Conservation (phyloP, 1,140 invertebrate genomes). For the Mya arenaria region DNA sequence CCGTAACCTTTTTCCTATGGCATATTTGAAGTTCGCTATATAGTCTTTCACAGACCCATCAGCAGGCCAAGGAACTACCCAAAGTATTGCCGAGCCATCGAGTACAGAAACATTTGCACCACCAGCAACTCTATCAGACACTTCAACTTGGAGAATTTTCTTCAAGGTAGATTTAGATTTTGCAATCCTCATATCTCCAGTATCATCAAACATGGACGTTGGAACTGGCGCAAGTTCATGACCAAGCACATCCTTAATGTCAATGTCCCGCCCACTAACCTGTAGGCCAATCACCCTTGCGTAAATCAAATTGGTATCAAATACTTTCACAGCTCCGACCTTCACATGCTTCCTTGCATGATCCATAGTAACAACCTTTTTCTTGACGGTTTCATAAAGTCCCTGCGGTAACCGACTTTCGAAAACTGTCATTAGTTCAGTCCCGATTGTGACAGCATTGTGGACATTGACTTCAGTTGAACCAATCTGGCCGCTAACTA, state of each 20-base stretch:
- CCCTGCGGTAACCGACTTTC: background rate
- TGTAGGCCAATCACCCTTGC: constrained; percentile 12
- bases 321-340: background rate
- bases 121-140: background rate
- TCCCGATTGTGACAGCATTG: background rate
- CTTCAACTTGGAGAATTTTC: constrained; percentile 17
- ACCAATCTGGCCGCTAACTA: constrained; percentile 2
- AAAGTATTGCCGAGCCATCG: constrained; percentile 60
- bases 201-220: background rate
- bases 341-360: background rate
- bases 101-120: background rate
- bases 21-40: too few relatives aligned
- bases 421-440: background rate
- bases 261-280: background rate
- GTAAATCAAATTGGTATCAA: constrained; percentile 15
- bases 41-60: too few relatives aligned
- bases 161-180: constrained; percentile 33
- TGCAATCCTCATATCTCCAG: constrained; percentile 11
- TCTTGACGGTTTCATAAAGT: background rate
- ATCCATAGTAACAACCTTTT: constrained; percentile 15
- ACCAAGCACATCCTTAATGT: background rate
- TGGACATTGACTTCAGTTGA: background rate
- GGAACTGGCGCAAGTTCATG: background rate
- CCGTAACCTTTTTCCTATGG: too few relatives aligned
- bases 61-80: constrained; percentile 33